Evolutionary conservation across 2,888 invertebrate species (phyloP), one percentile per base, ranked within the genome.

Genomic region (Spisula solida): DNA sequence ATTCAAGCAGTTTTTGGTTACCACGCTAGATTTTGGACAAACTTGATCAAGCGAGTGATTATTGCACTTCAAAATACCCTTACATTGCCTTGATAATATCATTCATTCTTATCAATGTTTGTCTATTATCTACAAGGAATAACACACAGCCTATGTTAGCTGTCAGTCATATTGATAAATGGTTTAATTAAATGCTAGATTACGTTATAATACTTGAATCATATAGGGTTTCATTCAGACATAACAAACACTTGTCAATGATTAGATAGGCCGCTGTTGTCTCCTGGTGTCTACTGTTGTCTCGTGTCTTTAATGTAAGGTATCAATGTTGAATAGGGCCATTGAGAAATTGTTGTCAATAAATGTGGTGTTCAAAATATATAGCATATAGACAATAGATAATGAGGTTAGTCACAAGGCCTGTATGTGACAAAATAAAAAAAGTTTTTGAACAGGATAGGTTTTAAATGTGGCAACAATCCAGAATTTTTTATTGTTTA

Each of bases 31-130:
- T 25, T n/a, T 10, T n/a, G 25, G 60, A 66, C 60, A 66, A 25
- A n/a, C 60, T 8, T 0, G 60, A 2, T 66, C 60, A n/a, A 12
- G 10, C n/a, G 60, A 2, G n/a, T 66, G 60, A 66, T 66, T 66
- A 66, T n/a, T 41, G 41, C n/a, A 4, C n/a, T 66, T 4, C 25
- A 25, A 25, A n/a, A 25, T n/a, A 25, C 25, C 60, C 60, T 8
- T 8, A 66, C 25, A 41, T 66, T 66, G 25, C 10, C 25, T 66
- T 25, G 18, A n/a, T 66, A n/a, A n/a, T 66, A 4, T 25, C 60
- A 66, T 66, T 66, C 60, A 66, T 25, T 10, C 60, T 66, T 60
- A 60, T 60, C 60, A 60, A 1, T 55, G 60, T 60, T n/a, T 60
- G 60, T 66, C n/a, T 0, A 25, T 66, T 6, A 66, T 4, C n/a